Percentiles rank a stretch among this genome's conserved stretches.
phyloP scores from a whole-genome alignment of 2,888 invertebrate genomes.

The Biston betularia region DNA sequence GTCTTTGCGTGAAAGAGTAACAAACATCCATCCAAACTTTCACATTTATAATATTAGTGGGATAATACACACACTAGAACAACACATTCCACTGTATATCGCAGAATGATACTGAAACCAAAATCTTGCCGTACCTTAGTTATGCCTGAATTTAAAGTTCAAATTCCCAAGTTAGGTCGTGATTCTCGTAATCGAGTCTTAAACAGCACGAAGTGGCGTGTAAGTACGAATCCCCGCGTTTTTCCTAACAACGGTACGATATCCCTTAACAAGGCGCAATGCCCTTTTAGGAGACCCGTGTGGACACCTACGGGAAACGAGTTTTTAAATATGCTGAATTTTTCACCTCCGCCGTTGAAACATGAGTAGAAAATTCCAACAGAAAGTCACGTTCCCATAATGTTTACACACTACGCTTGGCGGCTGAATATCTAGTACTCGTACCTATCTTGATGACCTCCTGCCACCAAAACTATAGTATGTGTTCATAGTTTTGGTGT shows the following conservation, averaged over 20 bases:
- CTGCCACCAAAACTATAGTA: no score
- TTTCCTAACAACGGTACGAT: slow-evolving; percentile 43
- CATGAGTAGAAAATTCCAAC: not conserved
- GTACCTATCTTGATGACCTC: no score
- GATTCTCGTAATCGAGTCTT: slow-evolving; percentile 22
- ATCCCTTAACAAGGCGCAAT: slow-evolving; percentile 45
- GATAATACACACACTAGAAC: no score
- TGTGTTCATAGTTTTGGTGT: no score
- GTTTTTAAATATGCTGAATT: slow-evolving; percentile 50
- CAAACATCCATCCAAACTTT: no score
- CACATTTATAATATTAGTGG: no score
- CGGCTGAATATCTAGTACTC: no score
- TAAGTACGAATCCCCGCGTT: slow-evolving; percentile 40
- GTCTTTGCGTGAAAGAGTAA: no score
- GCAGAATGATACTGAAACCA: no score
- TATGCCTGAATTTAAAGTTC: not conserved
- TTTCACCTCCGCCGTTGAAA: slow-evolving; percentile 31
- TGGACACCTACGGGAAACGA: slow-evolving; percentile 46
- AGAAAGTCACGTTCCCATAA: not conserved
- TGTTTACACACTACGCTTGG: no score
- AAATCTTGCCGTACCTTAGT: no score
- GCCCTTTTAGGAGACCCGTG: slow-evolving; percentile 42
- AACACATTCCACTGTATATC: no score
- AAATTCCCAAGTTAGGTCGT: slow-evolving; percentile 8
- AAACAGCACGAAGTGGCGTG: slow-evolving; percentile 33